Percentiles rank a stretch among this genome's conserved stretches.
These are phyloP conservation scores for Diaprepes abbreviatus DNA, from an alignment of 2,888 invertebrate genomes.

Conservation along the genomic window DNA sequence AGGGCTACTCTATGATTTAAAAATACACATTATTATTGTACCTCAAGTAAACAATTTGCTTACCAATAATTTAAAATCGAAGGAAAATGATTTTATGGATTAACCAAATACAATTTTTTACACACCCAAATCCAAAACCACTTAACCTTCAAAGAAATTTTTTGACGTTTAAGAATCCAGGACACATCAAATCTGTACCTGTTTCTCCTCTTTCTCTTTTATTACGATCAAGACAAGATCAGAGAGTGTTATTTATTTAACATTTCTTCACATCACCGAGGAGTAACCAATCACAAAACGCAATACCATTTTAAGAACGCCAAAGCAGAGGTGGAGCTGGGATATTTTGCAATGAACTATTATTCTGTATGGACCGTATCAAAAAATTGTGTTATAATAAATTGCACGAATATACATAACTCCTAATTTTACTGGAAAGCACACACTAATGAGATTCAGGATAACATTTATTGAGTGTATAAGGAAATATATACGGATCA, in stretches of 20 bases:
- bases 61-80: slow-evolving; percentile 20
- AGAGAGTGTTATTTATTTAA: neutral
- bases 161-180: slow-evolving; percentile 18
- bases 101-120: slow-evolving; percentile 34
- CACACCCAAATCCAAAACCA: slow-evolving; percentile 54
- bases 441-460: too few relatives aligned
- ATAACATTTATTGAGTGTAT: too few relatives aligned
- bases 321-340: neutral
- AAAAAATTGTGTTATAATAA: too few relatives aligned
- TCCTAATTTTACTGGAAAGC: too few relatives aligned
- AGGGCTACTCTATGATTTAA: slow-evolving; percentile 14
- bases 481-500: too few relatives aligned
- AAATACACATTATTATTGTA: slow-evolving; percentile 6
- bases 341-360: too few relatives aligned
- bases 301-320: slow-evolving; percentile 54
- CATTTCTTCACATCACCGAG: slow-evolving; percentile 6
- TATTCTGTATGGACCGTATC: too few relatives aligned
- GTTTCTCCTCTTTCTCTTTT: slow-evolving; percentile 9
- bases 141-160: slow-evolving; percentile 38
- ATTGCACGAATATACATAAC: too few relatives aligned
- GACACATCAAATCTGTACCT: neutral
- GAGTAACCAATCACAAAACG: slow-evolving; percentile 51
- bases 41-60: slow-evolving; percentile 20
- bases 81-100: slow-evolving; percentile 7
- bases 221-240: slow-evolving; percentile 6